Base-by-base conservation (phyloP, 1,140 invertebrate genomes). In the Pseudomyrmex pallidus region DNA sequence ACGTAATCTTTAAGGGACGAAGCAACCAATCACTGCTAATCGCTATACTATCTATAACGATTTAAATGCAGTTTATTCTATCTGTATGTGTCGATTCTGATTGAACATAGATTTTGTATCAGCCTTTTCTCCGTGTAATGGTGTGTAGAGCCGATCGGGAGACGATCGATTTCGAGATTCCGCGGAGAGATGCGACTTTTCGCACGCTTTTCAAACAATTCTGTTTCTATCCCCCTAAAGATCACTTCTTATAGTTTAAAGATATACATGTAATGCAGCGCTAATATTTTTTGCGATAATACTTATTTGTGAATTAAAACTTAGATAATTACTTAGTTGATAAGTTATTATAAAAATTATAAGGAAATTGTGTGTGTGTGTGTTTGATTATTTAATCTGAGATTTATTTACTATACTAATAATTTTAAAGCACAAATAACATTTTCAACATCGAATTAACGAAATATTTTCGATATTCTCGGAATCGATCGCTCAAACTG, bases 21-120 rank as follows among this genome's bases (percentile, higher is more conserved):
- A 56, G 87, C 84, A 77, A 78, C 62, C 61, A 80, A 48, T 82
- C 52, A 74, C 67, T 78, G 83, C 87, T 85, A 85, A 85, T 83
- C 54, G 77, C 78, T 86, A 83, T 88, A 85, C 62, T 67, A 88
- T 67, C 89, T 86, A 86, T 76, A 89, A 91, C 76, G 35, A 35
- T 35, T 35, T 91, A 90, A 90, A 89, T 85, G 83, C 87, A 91
- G 88, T 91, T 92, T 89, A 89, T 90, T 88, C 90, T 87, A 89
- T 92, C 89, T 92, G 90, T 92, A 90, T 90, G 86, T 92, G 91
- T 92, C 90, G 87, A 85, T 91, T 90, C 91, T 85, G 84, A 92
- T 92, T 91, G 90, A 88, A 91, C 90, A 90, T 85, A 92, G 90
- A 91, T 93, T 93, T 92, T 93, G 90, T 93, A 93, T 93, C 90